Evolutionary conservation across 2,888 invertebrate genomes (phyloP).

Genomic region (Drosophila nigritarsus): DNA sequence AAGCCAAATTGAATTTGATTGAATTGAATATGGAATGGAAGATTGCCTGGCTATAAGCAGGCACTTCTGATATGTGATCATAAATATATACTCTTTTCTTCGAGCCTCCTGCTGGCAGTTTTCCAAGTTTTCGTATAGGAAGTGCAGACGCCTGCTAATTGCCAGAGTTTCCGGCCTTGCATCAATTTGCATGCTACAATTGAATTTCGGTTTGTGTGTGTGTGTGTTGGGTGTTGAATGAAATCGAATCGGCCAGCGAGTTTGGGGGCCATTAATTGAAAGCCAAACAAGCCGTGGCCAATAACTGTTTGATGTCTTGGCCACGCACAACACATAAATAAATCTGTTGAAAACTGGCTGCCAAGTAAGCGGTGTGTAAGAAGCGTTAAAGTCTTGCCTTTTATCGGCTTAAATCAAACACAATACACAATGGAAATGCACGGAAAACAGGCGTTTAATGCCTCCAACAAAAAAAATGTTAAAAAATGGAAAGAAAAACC

Average conservation of each 20-base stretch:
- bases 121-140: slow-evolving; percentile 37
- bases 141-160: slow-evolving; percentile 40
- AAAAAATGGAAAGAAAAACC: slow-evolving; percentile 1
- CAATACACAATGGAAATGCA: slow-evolving; percentile 48
- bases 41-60: slow-evolving; percentile 18
- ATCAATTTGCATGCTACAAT: slow-evolving; percentile 68
- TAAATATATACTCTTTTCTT: slow-evolving; percentile 4
- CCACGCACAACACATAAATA: slow-evolving; percentile 66
- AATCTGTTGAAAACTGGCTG: slow-evolving; percentile 61
- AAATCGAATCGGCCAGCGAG: not conserved
- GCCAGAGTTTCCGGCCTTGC: slow-evolving; percentile 44
- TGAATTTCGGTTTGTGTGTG: slow-evolving; percentile 23
- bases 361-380: slow-evolving; percentile 59
- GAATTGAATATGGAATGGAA: slow-evolving; percentile 17
- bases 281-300: slow-evolving; percentile 70
- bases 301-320: slow-evolving; percentile 66
- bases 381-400: slow-evolving; percentile 68
- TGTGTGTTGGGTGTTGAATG: slow-evolving; percentile 15
- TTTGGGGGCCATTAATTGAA: slow-evolving; percentile 56
- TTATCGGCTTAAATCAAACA: slow-evolving; percentile 80
- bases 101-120: slow-evolving; percentile 8
- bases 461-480: not conserved
- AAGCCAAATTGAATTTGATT: slow-evolving; percentile 61
- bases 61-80: slow-evolving; percentile 1
- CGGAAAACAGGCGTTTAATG: slow-evolving; percentile 73